phyloP scores from a whole-genome alignment of 2,888 invertebrate species.

The Capitulum mitella region DNA sequence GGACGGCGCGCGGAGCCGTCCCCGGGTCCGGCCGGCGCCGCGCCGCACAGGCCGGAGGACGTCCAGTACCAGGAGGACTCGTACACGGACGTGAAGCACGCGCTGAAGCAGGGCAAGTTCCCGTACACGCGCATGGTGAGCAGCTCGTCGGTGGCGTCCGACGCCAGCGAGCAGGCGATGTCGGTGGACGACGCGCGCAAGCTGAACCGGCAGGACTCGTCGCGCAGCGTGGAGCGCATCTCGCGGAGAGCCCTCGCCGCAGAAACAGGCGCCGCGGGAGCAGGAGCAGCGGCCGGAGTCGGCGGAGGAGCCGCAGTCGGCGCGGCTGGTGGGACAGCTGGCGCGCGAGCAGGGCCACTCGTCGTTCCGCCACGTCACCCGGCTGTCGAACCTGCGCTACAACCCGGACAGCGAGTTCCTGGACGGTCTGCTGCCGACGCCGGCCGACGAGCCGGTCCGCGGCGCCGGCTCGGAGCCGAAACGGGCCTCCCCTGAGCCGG shows the following conservation, averaged over 20 bases:
- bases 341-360: not conserved
- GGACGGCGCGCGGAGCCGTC: too few species aligned
- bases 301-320: not conserved
- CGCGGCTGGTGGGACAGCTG: not conserved
- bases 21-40: too few species aligned
- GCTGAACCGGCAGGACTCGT: conserved; percentile 3
- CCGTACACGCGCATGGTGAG: conserved; percentile 1
- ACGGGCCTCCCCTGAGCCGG: too few species aligned
- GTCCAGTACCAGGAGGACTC: conserved; percentile 8
- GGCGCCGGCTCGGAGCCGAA: too few species aligned
- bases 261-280: not conserved
- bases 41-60: too few species aligned
- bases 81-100: conserved; percentile 6
- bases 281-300: not conserved
- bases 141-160: not conserved
- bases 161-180: not conserved
- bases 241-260: not conserved
- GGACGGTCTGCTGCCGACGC: not conserved
- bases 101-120: not conserved
- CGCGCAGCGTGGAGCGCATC: not conserved
- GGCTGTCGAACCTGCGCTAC: conserved; percentile 15
- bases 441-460: not conserved
- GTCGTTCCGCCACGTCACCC: conserved; percentile 10
- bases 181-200: not conserved
- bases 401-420: conserved; percentile 19